Base-by-base conservation (phyloP, 2,888 invertebrate genomes). In the Balanococcus diminutus region DNA sequence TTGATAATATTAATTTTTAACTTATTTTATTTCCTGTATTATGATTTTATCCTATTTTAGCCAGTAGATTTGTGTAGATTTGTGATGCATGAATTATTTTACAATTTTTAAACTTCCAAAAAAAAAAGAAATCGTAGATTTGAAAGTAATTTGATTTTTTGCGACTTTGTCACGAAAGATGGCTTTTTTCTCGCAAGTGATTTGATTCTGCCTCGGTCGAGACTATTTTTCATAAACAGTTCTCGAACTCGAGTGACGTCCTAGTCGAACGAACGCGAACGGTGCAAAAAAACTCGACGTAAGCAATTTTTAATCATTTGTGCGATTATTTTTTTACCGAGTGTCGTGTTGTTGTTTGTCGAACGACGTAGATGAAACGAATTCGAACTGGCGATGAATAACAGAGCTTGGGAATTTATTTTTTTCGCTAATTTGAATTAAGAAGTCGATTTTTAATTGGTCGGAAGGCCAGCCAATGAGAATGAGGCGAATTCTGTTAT, bases 31-130 rank as follows among this genome's bases (percentile, higher is more conserved):
- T 19, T 67, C 28, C 28, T 67, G 28, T 67, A 67, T 28, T 67
- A 67, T 67, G 61, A 28, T 67, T 67, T 67, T 67, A 67, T 67
- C 61, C 14, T 67, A 67, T 67, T 67, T 67, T 67, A 67, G 25
- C n/a, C n/a, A 67, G 61, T 67, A 67, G 61, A n/a, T 22, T 67
- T 28, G 22, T 67, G 61, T 67, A 67, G 61, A 25, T n/a, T 56
- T 67, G 61, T 67, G 61, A 25, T 67, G 61, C 61, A 67, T 67
- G 61, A 28, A n/a, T n/a, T 51, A 42, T 6, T 51, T 51, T 51
- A 6, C 3, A 51, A 19, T 67, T 67, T 67, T 67, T n/a, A 11
- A 61, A 67, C 25, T 4, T 1, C 28, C 22, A 28, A 67, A 67
- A 67, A 25, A 67, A 28, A 36, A 36, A 6, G 5, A 46, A 9